phyloP scores from a whole-genome alignment of 2,888 invertebrate genomes.

The Dasypogon diadema region DNA sequence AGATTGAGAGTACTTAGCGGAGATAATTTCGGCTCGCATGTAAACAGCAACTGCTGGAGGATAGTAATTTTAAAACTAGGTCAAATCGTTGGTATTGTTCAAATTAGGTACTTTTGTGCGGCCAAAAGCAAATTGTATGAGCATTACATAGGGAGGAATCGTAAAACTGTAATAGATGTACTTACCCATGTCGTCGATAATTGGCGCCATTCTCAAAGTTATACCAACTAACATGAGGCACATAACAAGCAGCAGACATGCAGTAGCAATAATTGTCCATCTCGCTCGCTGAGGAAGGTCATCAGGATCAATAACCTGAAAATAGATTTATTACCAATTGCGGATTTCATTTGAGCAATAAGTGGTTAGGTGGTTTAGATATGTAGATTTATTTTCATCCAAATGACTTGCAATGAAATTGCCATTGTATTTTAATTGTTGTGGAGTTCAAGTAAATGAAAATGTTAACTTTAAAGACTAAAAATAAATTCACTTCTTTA shows the following conservation, averaged over 20 bases:
- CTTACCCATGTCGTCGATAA: constrained; percentile 96
- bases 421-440: too few species aligned
- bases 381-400: too few species aligned
- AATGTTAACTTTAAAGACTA: too few species aligned
- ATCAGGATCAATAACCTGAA: constrained; percentile 79
- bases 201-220: constrained; percentile 92
- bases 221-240: constrained; percentile 91
- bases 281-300: constrained; percentile 86
- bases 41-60: neutral
- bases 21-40: neutral
- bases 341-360: too few species aligned
- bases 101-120: neutral
- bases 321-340: constrained; percentile 8
- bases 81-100: neutral
- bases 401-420: too few species aligned
- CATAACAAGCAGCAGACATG: constrained; percentile 87
- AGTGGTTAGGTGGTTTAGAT: too few species aligned
- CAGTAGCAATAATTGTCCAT: constrained; percentile 92
- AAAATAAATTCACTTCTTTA: too few species aligned
- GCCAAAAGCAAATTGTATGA: neutral
- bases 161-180: constrained; percentile 59
- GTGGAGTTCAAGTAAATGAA: too few species aligned
- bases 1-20: too few species aligned
- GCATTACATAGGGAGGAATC: neutral
- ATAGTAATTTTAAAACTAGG: neutral